Percentiles rank a stretch among this genome's conserved stretches.
Evolutionary conservation across 2,797 vertebrate species (phyloP).

Genomic region (Pogonophryne albipinna): DNA sequence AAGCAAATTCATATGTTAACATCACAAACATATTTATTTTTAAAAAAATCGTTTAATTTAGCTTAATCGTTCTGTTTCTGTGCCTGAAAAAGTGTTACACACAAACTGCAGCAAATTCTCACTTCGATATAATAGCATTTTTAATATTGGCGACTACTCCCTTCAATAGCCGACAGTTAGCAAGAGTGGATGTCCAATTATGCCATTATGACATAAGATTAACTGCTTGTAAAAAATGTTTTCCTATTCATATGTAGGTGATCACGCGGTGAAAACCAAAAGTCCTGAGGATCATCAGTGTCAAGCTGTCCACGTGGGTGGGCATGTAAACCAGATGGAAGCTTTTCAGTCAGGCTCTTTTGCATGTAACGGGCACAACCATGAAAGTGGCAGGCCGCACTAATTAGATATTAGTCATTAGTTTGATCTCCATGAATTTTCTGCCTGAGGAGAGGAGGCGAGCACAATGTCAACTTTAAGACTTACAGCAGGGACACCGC

Average conservation of each 20-base stretch:
- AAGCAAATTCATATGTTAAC: neutral
- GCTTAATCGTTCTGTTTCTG: neutral
- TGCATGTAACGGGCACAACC: constrained; percentile 24
- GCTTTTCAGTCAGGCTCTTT: constrained; percentile 25
- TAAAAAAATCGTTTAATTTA: too few species aligned
- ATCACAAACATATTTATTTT: neutral
- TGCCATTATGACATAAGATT: neutral
- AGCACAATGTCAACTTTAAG: constrained; percentile 51
- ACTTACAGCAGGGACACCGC: constrained; percentile 25
- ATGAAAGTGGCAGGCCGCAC: constrained; percentile 49
- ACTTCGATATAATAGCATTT: constrained; percentile 10
- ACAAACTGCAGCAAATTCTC: neutral
- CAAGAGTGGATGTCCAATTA: neutral
- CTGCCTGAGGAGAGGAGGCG: constrained; percentile 50
- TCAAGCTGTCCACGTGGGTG: constrained; percentile 6
- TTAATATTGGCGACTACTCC: neutral
- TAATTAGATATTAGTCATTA: constrained; percentile 57
- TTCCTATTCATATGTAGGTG: constrained; percentile 9
- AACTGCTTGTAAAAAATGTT: neutral
- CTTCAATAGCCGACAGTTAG: neutral
- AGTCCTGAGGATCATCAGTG: constrained; percentile 6
- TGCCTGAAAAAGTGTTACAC: neutral
- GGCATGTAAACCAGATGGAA: constrained; percentile 34
- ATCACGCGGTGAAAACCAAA: constrained; percentile 12
- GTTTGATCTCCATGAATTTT: constrained; percentile 64